Percentiles rank a stretch among this genome's conserved stretches.
phyloP scores from a whole-genome alignment of 2,888 invertebrate species.

The Strigamia maritima region DNA sequence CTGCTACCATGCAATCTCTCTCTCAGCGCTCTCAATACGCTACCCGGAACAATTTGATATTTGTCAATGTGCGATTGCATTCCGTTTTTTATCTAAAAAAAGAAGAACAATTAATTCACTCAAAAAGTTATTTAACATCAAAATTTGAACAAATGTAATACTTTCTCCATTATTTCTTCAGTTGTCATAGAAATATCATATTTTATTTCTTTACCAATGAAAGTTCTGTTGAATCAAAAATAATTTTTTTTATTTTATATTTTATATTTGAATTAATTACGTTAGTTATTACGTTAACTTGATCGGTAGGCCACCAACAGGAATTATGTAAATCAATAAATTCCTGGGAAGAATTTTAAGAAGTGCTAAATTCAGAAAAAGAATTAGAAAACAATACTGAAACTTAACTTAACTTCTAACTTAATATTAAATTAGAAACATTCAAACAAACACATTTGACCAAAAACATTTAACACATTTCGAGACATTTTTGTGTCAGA shows the following conservation, averaged over 20 bases:
- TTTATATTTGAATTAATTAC: neutral
- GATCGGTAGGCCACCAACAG: neutral
- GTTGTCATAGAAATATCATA: neutral
- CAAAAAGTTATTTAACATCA: too few relatives aligned
- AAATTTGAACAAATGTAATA: too few relatives aligned
- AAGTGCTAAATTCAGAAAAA: too few relatives aligned
- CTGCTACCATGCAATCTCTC: neutral
- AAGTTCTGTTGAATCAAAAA: neutral
- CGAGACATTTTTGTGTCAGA: too few relatives aligned
- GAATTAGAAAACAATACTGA: too few relatives aligned
- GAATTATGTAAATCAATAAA: neutral
- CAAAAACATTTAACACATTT: too few relatives aligned
- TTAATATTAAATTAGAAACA: too few relatives aligned
- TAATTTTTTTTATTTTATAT: neutral
- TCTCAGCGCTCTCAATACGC: neutral
- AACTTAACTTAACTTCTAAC: too few relatives aligned
- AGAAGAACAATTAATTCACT: neutral
- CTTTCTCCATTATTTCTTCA: neutral
- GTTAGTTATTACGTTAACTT: neutral
- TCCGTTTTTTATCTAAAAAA: neutral
- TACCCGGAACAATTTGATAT: neutral
- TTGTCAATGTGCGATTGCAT: neutral
- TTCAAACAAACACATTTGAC: too few relatives aligned
- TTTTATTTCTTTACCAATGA: neutral
- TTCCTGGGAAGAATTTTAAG: neutral